These are phyloP conservation scores for Daboia siamensis DNA, from an alignment of 2,113 vertebrate species.

Conservation along the genomic window DNA sequence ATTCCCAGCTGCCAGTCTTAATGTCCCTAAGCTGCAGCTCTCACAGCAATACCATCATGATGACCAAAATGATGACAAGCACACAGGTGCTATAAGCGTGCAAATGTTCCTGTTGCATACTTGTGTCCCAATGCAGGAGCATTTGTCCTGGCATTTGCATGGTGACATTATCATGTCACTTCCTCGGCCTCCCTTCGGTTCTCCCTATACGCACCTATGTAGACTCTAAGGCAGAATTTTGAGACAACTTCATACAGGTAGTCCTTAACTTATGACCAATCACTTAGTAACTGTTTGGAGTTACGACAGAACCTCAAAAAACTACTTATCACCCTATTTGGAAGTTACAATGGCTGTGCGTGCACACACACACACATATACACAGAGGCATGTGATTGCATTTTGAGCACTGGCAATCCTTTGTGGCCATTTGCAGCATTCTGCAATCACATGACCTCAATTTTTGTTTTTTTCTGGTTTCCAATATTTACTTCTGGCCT, in stretches of 20 bases:
- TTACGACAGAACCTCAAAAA: neutral
- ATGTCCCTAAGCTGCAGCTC: neutral
- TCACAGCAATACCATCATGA: neutral
- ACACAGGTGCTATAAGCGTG: neutral
- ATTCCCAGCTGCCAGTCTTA: neutral
- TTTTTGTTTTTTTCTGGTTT: neutral
- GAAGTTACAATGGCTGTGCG: neutral
- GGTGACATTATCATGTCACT: neutral
- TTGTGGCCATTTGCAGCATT: neutral
- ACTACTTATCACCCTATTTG: neutral
- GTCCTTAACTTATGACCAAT: neutral
- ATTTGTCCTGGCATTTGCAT: neutral
- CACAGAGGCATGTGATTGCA: neutral
- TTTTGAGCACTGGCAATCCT: neutral
- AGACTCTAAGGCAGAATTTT: neutral
- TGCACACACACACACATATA: accelerated
- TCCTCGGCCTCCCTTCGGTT: neutral
- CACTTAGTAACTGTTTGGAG: neutral
- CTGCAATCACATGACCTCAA: neutral
- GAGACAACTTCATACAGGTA: neutral
- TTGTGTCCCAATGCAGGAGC: neutral
- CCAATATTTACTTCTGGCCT: neutral
- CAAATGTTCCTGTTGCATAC: neutral
- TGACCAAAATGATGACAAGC: neutral
- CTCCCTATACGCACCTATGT: neutral